Base-by-base conservation (phyloP, 2,113 vertebrate genomes). In the Zootoca vivipara region DNA sequence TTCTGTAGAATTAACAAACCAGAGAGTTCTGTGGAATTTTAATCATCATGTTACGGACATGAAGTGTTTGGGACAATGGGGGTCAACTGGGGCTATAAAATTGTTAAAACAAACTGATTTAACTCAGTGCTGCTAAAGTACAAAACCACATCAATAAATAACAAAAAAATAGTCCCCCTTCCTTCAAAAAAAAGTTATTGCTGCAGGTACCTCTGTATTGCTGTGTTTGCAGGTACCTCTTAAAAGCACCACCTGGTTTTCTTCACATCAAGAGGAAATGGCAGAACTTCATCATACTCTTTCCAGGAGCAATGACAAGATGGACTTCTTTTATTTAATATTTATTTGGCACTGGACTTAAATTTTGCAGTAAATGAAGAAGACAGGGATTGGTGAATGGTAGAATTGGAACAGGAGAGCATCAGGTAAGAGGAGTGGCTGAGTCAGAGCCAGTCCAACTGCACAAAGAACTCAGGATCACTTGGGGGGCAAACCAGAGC, bases 111-210 rank as follows among this genome's bases (percentile, higher is more conserved):
- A 81, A 85, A 73, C 82, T 95, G 94, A 93, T 94, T 95, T 95
- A 92, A 90, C 90, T 83, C 30, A 0, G 28, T 92, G 79, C 86
- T 94, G 69, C 92, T 65, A 40, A 93, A 78, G 89, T 87, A 77
- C 67, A 90, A 90, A 85, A 30, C 28, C 56, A 52, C 65, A 90
- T 92, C 90, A 96, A 96, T 96, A 96, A 96, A 97, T 84, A 93
- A 35, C 1, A 86, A 38, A 20, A 24, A 6, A 52, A 52, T 18
- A 26, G 10, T 72, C 69, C 24, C 67, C 46, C 42, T 1, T 73
- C 24, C 12, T 7, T 46, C 40, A 72, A 72, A 72, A 69, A 69
- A n/a, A 40, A 86, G 52, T 5, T 7, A 86, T 40, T 92, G 10
- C 65, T 78, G 93, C 82, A 74, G 93, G 86, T n/a, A n/a, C n/a